Evolutionary conservation across 92 coral and sea anemone genomes (phyloP).

Genomic region (Pocillopora grandis): DNA sequence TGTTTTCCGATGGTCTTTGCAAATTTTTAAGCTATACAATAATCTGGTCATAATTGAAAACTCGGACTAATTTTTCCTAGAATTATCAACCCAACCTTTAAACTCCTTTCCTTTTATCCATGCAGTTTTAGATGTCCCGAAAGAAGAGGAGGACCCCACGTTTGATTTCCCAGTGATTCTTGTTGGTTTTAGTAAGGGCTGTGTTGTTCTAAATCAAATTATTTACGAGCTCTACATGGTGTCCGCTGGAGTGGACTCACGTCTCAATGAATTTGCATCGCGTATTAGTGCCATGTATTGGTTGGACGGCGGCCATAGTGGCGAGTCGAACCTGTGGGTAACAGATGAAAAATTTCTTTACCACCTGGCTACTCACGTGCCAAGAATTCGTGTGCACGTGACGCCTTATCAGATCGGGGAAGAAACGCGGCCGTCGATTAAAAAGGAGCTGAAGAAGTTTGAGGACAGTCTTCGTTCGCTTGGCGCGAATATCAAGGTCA

Average conservation of each 20-base stretch:
- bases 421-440: slow-evolving; percentile 94
- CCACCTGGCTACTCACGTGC: slow-evolving; percentile 75
- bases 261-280: slow-evolving; percentile 69
- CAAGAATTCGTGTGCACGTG: slow-evolving; percentile 88
- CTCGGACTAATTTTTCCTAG: neutral
- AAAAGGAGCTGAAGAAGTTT: slow-evolving; percentile 77
- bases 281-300: slow-evolving; percentile 92
- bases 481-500: slow-evolving; percentile 84
- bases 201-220: slow-evolving; percentile 93
- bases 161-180: slow-evolving; percentile 86
- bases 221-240: slow-evolving; percentile 79
- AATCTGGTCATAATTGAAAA: too few species aligned
- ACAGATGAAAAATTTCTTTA: slow-evolving; percentile 92
- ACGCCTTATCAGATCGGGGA: slow-evolving; percentile 98
- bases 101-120: neutral
- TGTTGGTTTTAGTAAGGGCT: slow-evolving; percentile 98
- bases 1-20: too few species aligned
- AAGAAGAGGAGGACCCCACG: slow-evolving; percentile 88
- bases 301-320: slow-evolving; percentile 98
- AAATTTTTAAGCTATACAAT: too few species aligned
- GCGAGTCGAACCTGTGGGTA: slow-evolving; percentile 97
- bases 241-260: slow-evolving; percentile 68
- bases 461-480: slow-evolving; percentile 85
- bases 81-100: neutral
- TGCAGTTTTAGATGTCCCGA: slow-evolving; percentile 76